Base-by-base conservation (phyloP, 2,888 invertebrate species). In the Synanthedon formicaeformis region DNA sequence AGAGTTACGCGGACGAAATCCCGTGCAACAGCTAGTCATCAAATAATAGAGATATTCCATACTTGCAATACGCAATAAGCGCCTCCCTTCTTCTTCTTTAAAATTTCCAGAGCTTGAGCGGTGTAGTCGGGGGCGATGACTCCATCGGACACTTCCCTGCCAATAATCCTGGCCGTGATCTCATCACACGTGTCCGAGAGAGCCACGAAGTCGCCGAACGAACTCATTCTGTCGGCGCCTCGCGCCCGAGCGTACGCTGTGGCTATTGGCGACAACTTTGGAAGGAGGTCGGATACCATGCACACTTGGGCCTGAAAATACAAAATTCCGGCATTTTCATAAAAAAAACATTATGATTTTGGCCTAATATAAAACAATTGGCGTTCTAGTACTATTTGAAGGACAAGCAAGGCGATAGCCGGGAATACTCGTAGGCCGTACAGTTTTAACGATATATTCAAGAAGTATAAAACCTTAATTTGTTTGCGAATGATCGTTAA, bases 191-290 rank as follows among this genome's bases (percentile, higher is more conserved):
- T 79, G 74, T 98, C 97, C 0, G 98, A 98, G 0, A 99, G 78
- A 0, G 98, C 97, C 41, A 99, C 91, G 78, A 99, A 99, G 83
- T 99, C 99, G 0, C 99, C 99, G 81, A 99, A 99, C 0, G 98
- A 98, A 8, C 98, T 98, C 99, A 99, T 99, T 53, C 99, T 91
- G 82, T 99, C 99, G 13, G 98, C 98, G 51, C 99, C 98, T 72
- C 99, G 91, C 0, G 99, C 99, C 55, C 98, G 90, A 0, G 98
- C 98, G 81, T 99, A 99, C 0, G 99, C 98, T 13, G 90, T 90
- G 0, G 97, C 97, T 11, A 98, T 71, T 0, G 97, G 96, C 0
- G 94, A 92, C 60, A 98, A 80, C 41, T 89, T 77, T 3, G 91
- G 89, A 0, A 88, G 77, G 50, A 98, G 70, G 78, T 98, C 98